Percentiles rank a stretch among this genome's conserved stretches.
Conservation (phyloP, 2,797 vertebrate genomes). For the Leptatherina wallacei region DNA sequence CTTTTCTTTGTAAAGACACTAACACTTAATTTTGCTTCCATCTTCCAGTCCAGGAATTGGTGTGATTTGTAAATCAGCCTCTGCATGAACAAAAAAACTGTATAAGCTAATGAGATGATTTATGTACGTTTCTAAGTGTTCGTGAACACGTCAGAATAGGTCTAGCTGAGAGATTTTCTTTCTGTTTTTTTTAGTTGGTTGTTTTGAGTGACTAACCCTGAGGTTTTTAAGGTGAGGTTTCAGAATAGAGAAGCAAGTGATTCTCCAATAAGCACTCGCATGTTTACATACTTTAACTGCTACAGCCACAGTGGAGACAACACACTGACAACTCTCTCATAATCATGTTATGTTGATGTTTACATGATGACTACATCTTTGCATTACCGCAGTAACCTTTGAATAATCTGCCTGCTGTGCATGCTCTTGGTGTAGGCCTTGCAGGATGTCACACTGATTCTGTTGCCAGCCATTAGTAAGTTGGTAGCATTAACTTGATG, state of each 20-base stretch:
- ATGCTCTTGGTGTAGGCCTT: conserved; percentile 34
- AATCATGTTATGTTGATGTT: conserved; percentile 68
- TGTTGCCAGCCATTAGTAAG: conserved; percentile 50
- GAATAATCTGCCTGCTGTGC: conserved; percentile 48
- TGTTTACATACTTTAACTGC: conserved; percentile 82
- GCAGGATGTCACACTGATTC: conserved; percentile 53
- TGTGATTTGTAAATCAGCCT: conserved; percentile 72
- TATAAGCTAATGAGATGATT: conserved; percentile 85
- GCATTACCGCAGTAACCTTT: conserved; percentile 62
- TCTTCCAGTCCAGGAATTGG: conserved; percentile 56
- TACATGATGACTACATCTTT: conserved; percentile 65
- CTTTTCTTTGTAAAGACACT: conserved; percentile 45
- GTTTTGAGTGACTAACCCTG: conserved; percentile 73
- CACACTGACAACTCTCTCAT: conserved; percentile 61
- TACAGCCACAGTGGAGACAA: conserved; percentile 57
- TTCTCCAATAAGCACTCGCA: conserved; percentile 78
- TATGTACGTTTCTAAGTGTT: conserved; percentile 66
- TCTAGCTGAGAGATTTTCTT: conserved; percentile 56
- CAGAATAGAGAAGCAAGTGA: conserved; percentile 57
- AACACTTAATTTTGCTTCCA: conserved; percentile 61
- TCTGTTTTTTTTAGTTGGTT: conserved; percentile 31
- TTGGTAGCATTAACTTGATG: conserved; percentile 68
- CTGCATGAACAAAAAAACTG: conserved; percentile 65
- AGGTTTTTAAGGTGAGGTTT: conserved; percentile 67
- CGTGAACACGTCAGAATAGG: conserved; percentile 56